Base-by-base conservation (phyloP, 2,888 invertebrate species). In the Rotaria socialis region DNA sequence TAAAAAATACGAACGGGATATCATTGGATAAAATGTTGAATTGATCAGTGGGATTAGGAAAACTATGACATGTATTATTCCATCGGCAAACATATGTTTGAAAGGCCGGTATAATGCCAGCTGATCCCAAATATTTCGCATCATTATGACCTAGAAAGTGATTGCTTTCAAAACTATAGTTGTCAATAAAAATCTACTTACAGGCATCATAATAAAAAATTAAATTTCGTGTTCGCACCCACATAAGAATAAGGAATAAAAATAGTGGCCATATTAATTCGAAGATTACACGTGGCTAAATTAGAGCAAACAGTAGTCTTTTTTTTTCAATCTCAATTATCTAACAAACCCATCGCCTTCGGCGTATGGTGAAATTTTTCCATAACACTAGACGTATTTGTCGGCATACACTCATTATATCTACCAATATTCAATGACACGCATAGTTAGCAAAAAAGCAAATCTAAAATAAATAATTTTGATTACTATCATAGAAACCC, bases 321-420 rank as follows among this genome's bases (percentile, higher is more conserved):
- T 5, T 89, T 74, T 86, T 89, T 27, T 89, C 89, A 16, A 89
- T 90, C 55, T 88, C 89, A 50, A 22, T 1, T 24, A 88, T 88
- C 85, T 19, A 92, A 89, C 0, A 90, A 92, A 19, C 93, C 94
- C 52, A 92, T 93, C 88, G 88, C 94, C 84, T 90, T 80, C 80
- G 43, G 47, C 80, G 80, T 1, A 80, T 80, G 1, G 80, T 80
- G 14, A 80, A 80, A 24, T 80, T 80, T 80, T 80, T 80, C 80
- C 80, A 80, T n/a, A 80, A 10, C n/a, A 80, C 47, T 80, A 80
- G 14, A 24, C 80, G 47, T n/a, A 80, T 43, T 80, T 80, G 80
- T 47, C 80, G 22, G 8, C 43, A 47, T 41, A 80, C 24, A n/a
- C 24, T 41, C 80, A 80, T 80, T 74, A 16, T 41, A 27, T 74